Base-by-base conservation (phyloP, 2,888 invertebrate species). In the Tuberolachnus salignus region DNA sequence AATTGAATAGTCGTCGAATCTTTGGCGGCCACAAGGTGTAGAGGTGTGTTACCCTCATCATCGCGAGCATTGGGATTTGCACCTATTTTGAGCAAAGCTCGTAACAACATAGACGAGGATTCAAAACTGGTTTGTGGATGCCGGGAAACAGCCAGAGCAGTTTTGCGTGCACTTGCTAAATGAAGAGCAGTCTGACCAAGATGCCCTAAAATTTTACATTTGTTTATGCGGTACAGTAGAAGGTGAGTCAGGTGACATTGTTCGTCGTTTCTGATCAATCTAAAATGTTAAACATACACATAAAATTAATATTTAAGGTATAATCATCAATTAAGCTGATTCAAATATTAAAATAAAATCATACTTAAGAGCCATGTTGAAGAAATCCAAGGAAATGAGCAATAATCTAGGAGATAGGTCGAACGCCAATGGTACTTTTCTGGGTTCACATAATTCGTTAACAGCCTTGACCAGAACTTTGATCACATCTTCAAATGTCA, bases 21-120 rank as follows among this genome's bases (percentile, higher is more conserved):
- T 86, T 91, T 89, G 61, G 84, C 84, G 81, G 93, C 94, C 0
- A 92, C 92, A 81, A 95, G 88, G 85, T 97, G 97, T 70, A 97
- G 88, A 14, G 96, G 92, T 23, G 95, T 95, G 87, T 95, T 95
- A 23, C 94, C 94, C 80, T 91, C 91, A 73, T 91, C 90, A 86
- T 97, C 97, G 2, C 89, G 86, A 0, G 91, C 91, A 86, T 92
- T 92, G 0, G 93, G 91, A 86, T 92, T 89, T 0, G 95, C 94
- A 14, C 96, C 97, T 34, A 94, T 93, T 82, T 91, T 89, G 82
- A 95, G 87, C 84, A 96, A 87, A 80, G 93, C 90, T 83, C 90
- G 89, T 1, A 78, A 42, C n/a, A 78, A 59, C 92, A 82, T 92
- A 88, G 83, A 90, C 88, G 11, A 89, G 86, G 14, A 91, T 90